These are phyloP conservation scores for Tenthredo notha DNA, from an alignment of 2,888 invertebrate species.

Conservation along the genomic window DNA sequence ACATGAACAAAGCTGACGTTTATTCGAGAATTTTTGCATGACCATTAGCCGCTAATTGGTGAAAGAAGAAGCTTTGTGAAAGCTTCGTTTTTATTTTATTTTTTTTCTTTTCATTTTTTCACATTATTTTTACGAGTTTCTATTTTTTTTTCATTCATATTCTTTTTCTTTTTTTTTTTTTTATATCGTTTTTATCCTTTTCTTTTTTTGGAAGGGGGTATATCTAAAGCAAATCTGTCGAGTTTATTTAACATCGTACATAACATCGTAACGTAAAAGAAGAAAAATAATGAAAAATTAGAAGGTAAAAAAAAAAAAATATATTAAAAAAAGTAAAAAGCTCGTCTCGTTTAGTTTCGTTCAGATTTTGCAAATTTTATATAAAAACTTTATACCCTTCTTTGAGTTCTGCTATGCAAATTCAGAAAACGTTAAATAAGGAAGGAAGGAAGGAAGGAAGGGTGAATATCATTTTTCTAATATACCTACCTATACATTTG, in stretches of 20 bases:
- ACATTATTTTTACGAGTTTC: not conserved
- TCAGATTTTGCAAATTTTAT: not conserved
- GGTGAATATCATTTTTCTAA: too few relatives aligned
- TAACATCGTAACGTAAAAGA: not conserved
- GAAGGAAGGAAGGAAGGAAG: too few relatives aligned
- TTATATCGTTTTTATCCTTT: not conserved
- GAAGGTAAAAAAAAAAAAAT: not conserved
- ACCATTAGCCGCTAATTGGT: constrained; percentile 38
- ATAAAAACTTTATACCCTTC: too few relatives aligned
- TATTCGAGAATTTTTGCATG: constrained; percentile 21
- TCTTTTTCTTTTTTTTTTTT: not conserved
- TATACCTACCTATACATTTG: too few relatives aligned
- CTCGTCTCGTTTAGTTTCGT: not conserved
- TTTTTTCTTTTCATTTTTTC: not conserved
- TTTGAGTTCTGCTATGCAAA: too few relatives aligned
- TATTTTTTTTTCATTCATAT: not conserved
- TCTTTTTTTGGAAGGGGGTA: not conserved
- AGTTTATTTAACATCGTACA: not conserved
- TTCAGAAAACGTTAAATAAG: too few relatives aligned
- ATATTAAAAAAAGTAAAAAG: not conserved
- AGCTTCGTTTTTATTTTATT: not conserved
- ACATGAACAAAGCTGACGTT: constrained; percentile 6
- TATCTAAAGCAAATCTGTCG: not conserved
- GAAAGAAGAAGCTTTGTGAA: constrained; percentile 16
- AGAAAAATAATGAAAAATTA: not conserved